Conservation (phyloP, 2,888 invertebrate genomes). For the Dascillus cervinus region DNA sequence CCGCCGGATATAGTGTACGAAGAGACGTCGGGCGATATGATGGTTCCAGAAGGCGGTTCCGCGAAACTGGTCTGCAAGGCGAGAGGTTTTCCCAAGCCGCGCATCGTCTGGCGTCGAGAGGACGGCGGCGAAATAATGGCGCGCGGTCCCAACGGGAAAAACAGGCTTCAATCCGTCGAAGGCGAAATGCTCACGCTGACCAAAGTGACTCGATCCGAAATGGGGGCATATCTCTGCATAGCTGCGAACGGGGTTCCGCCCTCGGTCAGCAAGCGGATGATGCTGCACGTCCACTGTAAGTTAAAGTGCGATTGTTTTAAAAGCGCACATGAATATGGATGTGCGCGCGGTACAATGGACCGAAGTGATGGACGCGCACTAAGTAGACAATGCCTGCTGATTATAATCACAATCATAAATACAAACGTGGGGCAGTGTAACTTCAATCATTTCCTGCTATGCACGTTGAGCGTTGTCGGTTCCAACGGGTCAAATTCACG, state of each 20-base stretch:
- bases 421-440: slow-evolving; percentile 35
- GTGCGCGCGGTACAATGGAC: slow-evolving; percentile 38
- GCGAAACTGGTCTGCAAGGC: slow-evolving; percentile 83
- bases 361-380: slow-evolving; percentile 38
- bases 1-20: slow-evolving; percentile 86
- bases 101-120: slow-evolving; percentile 79
- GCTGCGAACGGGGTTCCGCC: slow-evolving; percentile 84
- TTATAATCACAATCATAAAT: slow-evolving; percentile 42
- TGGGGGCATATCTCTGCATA: slow-evolving; percentile 84
- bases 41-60: slow-evolving; percentile 89
- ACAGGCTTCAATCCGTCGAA: slow-evolving; percentile 65
- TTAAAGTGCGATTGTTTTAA: slow-evolving; percentile 44
- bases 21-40: slow-evolving; percentile 87
- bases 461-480: slow-evolving; percentile 27
- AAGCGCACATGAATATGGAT: slow-evolving; percentile 42
- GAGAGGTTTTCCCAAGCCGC: slow-evolving; percentile 75
- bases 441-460: slow-evolving; percentile 41
- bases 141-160: slow-evolving; percentile 64
- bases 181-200: slow-evolving; percentile 75
- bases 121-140: slow-evolving; percentile 77
- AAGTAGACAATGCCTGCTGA: slow-evolving; percentile 42
- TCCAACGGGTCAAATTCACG: slow-evolving; percentile 29
- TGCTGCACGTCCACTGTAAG: slow-evolving; percentile 88
- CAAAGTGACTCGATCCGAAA: slow-evolving; percentile 82
- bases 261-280: slow-evolving; percentile 83